Conservation (phyloP, 1,140 invertebrate genomes). For the Hyposmocoma kahamanoa region DNA sequence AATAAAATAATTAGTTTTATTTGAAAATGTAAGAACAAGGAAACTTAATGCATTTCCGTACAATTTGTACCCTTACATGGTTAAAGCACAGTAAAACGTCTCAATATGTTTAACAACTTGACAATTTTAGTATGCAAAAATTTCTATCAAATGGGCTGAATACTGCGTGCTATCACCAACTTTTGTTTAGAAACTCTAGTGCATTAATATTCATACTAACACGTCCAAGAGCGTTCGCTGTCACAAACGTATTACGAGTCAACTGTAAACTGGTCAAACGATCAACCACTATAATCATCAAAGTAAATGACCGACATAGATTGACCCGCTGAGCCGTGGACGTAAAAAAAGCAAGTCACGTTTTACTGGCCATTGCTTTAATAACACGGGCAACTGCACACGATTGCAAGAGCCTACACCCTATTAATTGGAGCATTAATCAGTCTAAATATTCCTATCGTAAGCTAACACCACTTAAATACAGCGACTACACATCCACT, state of each 20-base stretch:
- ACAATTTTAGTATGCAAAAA: slow-evolving; percentile 37
- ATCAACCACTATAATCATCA: no score
- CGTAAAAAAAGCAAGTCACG: no score
- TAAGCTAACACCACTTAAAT: slow-evolving; percentile 50
- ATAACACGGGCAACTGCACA: no score
- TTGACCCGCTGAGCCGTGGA: no score
- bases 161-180: slow-evolving; percentile 33
- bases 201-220: slow-evolving; percentile 39
- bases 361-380: no score
- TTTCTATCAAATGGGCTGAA: slow-evolving; percentile 42
- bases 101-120: slow-evolving; percentile 38
- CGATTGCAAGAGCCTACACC: no score
- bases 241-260: no score
- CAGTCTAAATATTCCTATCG: slow-evolving; percentile 66
- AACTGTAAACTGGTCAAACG: no score
- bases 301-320: no score
- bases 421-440: slow-evolving; percentile 55
- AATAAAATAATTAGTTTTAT: not conserved
- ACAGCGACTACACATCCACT: slow-evolving; percentile 43
- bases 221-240: no score
- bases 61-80: slow-evolving; percentile 7
- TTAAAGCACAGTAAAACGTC: slow-evolving; percentile 30
- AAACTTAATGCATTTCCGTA: slow-evolving; percentile 4
- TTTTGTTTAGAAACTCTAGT: slow-evolving; percentile 51
- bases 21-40: no score